These are phyloP conservation scores for Callaeas wilsoni DNA, from an alignment of 2,113 vertebrate genomes.

Conservation along the genomic window DNA sequence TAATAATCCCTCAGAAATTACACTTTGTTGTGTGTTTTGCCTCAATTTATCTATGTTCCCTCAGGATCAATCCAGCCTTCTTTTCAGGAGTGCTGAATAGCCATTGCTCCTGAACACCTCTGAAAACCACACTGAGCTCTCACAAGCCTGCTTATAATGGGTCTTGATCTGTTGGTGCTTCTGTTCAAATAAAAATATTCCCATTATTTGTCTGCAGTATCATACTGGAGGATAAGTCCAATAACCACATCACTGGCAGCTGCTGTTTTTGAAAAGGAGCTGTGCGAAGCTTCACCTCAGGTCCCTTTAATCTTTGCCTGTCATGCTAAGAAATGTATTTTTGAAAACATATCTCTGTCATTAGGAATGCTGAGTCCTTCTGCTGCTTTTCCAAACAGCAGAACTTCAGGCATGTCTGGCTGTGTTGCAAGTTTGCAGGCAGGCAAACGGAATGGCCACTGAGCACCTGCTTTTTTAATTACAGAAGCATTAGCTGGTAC, in stretches of 20 bases:
- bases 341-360: not conserved
- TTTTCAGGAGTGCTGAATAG: not conserved
- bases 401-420: not conserved
- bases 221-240: not conserved
- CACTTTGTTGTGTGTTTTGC: not conserved
- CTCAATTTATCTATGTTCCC: not conserved
- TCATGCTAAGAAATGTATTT: not conserved
- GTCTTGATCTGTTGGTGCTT: not conserved
- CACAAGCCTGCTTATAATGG: not conserved
- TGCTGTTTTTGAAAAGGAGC: not conserved
- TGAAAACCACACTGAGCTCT: not conserved
- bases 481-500: not conserved
- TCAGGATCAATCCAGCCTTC: not conserved
- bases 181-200: not conserved
- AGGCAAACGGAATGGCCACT: not conserved
- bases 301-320: not conserved
- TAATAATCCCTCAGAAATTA: not conserved
- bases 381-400: not conserved
- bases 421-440: not conserved
- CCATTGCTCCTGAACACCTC: not conserved
- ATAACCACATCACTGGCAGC: not conserved
- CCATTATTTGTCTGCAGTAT: not conserved
- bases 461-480: not conserved
- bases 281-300: not conserved
- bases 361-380: not conserved